phyloP scores from a whole-genome alignment of 2,797 vertebrate species.

The Megaceryle alcyon region DNA sequence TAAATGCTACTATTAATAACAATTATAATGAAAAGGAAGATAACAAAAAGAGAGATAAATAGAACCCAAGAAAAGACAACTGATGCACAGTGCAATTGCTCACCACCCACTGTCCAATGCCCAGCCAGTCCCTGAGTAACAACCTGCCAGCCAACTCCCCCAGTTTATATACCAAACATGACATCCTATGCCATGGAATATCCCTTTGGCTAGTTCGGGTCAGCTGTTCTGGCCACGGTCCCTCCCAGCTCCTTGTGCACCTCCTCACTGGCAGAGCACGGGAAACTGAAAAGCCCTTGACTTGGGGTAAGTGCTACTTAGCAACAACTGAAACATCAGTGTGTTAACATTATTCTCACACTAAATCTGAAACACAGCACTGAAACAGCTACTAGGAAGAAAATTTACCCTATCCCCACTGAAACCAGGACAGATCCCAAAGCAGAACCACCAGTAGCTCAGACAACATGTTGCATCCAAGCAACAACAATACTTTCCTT shows the following conservation, averaged over 20 bases:
- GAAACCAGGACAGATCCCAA: background rate
- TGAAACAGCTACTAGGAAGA: background rate
- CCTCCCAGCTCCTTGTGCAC: background rate
- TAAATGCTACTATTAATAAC: background rate
- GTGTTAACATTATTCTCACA: background rate
- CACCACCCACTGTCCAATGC: background rate
- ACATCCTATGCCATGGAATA: background rate
- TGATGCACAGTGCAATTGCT: background rate
- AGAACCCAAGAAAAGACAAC: background rate
- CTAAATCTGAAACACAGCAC: background rate
- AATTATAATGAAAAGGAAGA: background rate
- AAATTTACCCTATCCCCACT: background rate
- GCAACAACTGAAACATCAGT: background rate
- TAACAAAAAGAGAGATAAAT: background rate
- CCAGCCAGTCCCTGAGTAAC: background rate
- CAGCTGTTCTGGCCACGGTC: background rate
- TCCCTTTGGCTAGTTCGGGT: background rate
- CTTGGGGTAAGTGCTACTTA: background rate
- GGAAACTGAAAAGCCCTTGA: background rate
- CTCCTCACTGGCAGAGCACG: background rate
- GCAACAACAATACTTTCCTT: background rate
- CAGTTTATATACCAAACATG: background rate
- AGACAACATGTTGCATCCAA: background rate
- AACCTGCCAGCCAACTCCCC: background rate
- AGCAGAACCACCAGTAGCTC: background rate